A percentile compares a stretch with the other conserved stretches of the same genome.
Conservation (phyloP, 2,797 vertebrate species). For the Catostomus latipinnis region DNA sequence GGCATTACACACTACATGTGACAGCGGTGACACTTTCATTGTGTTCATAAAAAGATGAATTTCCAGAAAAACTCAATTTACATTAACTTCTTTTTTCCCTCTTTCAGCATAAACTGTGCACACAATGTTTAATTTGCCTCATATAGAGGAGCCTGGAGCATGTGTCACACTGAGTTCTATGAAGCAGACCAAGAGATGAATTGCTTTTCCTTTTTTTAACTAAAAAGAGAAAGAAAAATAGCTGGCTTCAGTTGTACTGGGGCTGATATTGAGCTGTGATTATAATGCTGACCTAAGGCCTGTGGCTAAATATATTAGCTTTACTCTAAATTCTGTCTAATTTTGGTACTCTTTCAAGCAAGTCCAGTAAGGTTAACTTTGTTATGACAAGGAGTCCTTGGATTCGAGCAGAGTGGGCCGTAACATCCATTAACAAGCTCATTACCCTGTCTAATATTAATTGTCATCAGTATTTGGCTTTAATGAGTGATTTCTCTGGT, state of each 20-base stretch:
- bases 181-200: conserved; percentile 41
- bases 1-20: not conserved
- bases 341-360: not conserved
- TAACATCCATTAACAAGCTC: conserved; percentile 40
- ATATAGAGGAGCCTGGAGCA: conserved; percentile 47
- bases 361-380: conserved; percentile 33
- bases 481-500: conserved; percentile 21
- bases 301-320: conserved; percentile 21
- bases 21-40: conserved; percentile 29
- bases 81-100: conserved; percentile 37
- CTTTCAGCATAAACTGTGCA: conserved; percentile 44
- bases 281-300: conserved; percentile 34
- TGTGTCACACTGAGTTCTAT: conserved; percentile 19
- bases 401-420: conserved; percentile 22
- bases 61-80: conserved; percentile 40
- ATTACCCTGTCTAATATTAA: conserved; percentile 49
- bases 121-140: conserved; percentile 51
- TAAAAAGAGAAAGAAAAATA: not conserved
- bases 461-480: conserved; percentile 21
- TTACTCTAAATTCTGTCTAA: conserved; percentile 8
- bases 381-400: conserved; percentile 31
- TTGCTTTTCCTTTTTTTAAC: not conserved
- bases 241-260: conserved; percentile 13
- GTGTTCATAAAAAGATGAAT: conserved; percentile 45
- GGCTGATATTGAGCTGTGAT: conserved; percentile 25